phyloP scores from a whole-genome alignment of 2,113 vertebrate species.

The Microcebus tavaratra region DNA sequence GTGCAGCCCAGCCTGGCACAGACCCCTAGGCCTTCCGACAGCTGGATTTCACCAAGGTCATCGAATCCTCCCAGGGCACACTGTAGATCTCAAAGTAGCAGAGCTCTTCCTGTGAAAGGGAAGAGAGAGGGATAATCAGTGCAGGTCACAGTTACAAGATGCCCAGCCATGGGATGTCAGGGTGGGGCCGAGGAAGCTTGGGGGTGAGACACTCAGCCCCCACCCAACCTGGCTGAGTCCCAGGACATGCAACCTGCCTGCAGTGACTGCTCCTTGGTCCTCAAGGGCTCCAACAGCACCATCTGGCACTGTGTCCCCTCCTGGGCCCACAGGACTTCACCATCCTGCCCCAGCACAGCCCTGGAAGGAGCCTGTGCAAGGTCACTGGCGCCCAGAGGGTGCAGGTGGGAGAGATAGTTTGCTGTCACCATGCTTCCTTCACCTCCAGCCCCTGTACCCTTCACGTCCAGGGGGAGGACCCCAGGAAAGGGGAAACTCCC shows the following conservation, averaged over 20 bases:
- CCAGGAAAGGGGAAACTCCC: background rate
- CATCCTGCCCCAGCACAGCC: background rate
- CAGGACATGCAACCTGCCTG: background rate
- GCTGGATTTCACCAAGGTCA: constrained; percentile 30
- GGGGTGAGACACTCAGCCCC: background rate
- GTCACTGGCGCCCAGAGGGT: background rate
- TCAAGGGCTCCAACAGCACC: background rate
- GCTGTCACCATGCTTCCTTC: background rate
- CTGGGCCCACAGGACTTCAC: background rate
- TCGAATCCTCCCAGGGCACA: constrained; percentile 76
- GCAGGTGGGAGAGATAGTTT: rapidly evolving
- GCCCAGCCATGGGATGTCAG: background rate
- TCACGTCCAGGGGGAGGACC: background rate
- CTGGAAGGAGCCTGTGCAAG: background rate
- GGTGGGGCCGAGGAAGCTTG: background rate
- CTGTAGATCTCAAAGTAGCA: constrained; percentile 76
- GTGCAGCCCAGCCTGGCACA: background rate
- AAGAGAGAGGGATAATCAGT: constrained; percentile 15
- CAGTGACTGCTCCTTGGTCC: background rate
- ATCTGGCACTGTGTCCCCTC: too few species aligned
- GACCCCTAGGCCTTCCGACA: constrained; percentile 59
- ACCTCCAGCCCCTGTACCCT: background rate
- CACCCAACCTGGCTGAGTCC: background rate
- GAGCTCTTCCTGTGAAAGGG: constrained; percentile 60
- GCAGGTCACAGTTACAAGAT: background rate